Evolutionary conservation across 2,888 invertebrate genomes (phyloP).

Genomic region (Pterostichus madidus): DNA sequence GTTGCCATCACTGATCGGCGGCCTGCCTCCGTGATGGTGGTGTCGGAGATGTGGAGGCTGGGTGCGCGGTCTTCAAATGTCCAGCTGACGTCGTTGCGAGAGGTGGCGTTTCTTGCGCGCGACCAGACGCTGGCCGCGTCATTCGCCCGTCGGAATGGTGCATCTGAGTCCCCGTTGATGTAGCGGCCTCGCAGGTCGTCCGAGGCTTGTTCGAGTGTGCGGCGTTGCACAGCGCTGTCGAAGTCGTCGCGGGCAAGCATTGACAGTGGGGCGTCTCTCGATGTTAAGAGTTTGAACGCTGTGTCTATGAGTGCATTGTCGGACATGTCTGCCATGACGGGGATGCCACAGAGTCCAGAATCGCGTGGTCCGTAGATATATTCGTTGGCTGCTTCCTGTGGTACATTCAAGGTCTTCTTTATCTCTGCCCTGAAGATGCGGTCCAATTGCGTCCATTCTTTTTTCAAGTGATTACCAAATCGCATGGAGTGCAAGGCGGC

Average conservation of each 20-base stretch:
- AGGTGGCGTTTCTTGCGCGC: constrained; percentile 31
- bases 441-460: background rate
- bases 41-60: constrained; percentile 71
- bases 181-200: constrained; percentile 24
- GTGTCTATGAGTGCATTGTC: constrained; percentile 24
- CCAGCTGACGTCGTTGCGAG: constrained; percentile 67
- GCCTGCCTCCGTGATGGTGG: constrained; percentile 69
- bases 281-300: constrained; percentile 7
- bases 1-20: background rate
- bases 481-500: background rate
- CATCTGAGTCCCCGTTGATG: constrained; percentile 5
- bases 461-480: background rate
- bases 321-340: constrained; percentile 1
- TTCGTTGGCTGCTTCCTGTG: constrained; percentile 37
- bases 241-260: background rate
- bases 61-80: constrained; percentile 59
- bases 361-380: constrained; percentile 42
- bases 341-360: constrained; percentile 61
- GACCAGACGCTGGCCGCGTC: constrained; percentile 69
- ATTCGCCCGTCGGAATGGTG: background rate
- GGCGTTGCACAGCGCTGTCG: background rate
- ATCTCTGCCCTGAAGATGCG: background rate
- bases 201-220: background rate
- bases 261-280: background rate
- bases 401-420: constrained; percentile 23